phyloP scores from a whole-genome alignment of 1,140 invertebrate genomes.

The Monochamus saltuarius region DNA sequence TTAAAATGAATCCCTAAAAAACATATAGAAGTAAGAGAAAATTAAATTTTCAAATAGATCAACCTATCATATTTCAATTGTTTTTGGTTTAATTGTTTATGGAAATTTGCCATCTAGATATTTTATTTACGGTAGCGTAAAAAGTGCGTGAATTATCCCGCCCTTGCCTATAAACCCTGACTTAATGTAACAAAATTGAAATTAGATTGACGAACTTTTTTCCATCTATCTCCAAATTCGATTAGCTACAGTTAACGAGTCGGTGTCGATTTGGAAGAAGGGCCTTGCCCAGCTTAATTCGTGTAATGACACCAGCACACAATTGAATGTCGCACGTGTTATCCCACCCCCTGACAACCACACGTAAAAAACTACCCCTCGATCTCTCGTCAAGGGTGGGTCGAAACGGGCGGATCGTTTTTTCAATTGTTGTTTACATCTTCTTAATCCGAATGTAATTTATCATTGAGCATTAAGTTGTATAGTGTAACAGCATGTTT shows the following conservation, averaged over 20 bases:
- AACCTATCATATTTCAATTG: no score
- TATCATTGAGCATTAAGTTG: constrained; percentile 22
- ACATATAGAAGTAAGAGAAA: no score
- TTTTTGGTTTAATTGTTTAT: no score
- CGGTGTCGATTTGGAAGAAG: constrained; percentile 9
- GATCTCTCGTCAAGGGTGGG: constrained; percentile 6
- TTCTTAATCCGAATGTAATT: constrained; percentile 23
- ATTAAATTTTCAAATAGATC: no score
- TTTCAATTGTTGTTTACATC: constrained; percentile 21
- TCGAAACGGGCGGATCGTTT: background rate
- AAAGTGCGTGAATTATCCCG: no score
- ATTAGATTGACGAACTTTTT: no score
- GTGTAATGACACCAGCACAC: constrained; percentile 31
- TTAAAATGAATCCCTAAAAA: background rate
- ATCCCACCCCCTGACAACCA: constrained; percentile 26
- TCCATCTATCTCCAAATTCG: background rate
- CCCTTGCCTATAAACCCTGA: no score
- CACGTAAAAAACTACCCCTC: constrained; percentile 19
- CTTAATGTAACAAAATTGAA: no score
- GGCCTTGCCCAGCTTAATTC: constrained; percentile 18
- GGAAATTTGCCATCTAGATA: no score
- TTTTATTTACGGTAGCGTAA: no score
- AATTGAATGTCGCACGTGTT: constrained; percentile 34
- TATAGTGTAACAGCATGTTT: no score
- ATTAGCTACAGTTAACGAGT: constrained; percentile 2